These are phyloP conservation scores for Pomacea canaliculata DNA, from an alignment of 2,888 invertebrate species.

Conservation along the genomic window DNA sequence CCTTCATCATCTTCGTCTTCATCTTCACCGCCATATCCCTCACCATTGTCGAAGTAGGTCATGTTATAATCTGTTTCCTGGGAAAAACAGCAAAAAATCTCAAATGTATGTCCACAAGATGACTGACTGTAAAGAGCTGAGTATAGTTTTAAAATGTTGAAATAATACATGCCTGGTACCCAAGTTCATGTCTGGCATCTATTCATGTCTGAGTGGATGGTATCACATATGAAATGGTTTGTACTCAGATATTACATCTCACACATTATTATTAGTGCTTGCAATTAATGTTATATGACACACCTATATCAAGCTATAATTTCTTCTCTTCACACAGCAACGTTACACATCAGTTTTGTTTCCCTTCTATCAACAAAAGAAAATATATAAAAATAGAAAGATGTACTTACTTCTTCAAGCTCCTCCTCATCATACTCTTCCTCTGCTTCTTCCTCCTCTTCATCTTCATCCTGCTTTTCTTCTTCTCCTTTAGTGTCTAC, in stretches of 20 bases:
- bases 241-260: no score
- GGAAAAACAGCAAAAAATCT: constrained; percentile 22
- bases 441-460: constrained; percentile 52
- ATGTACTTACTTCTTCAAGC: constrained; percentile 13
- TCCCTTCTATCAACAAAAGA: constrained; percentile 1
- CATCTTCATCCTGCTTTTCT: constrained; percentile 47
- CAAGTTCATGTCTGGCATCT: no score
- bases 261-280: no score
- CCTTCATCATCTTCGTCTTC: constrained; percentile 68
- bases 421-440: constrained; percentile 39
- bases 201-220: no score
- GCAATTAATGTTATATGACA: no score
- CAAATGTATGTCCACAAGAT: background rate
- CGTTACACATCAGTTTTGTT: no score
- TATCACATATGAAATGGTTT: no score
- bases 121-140: no score
- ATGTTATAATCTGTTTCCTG: constrained; percentile 67
- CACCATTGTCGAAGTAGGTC: constrained; percentile 68
- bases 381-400: background rate
- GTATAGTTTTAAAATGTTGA: no score
- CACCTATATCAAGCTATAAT: no score
- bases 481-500: constrained; percentile 55
- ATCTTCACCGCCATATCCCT: constrained; percentile 64
- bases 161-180: no score
- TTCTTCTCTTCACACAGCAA: no score